These are phyloP conservation scores for Lonchura striata DNA, from an alignment of 2,113 vertebrate genomes.

Conservation along the genomic window DNA sequence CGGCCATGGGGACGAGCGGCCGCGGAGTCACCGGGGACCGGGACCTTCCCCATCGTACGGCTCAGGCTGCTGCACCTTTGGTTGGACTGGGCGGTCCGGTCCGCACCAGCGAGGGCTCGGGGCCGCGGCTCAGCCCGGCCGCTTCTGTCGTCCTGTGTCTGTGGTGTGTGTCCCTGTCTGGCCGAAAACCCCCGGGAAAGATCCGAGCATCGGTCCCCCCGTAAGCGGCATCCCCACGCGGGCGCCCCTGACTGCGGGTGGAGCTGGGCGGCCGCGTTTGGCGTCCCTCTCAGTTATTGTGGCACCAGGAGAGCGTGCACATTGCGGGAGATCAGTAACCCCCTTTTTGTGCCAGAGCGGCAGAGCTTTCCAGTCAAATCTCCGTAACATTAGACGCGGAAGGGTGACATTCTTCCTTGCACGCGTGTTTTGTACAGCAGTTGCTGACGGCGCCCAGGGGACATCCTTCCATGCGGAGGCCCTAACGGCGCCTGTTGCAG, in stretches of 20 bases:
- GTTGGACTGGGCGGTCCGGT: not conserved
- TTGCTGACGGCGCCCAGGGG: not conserved
- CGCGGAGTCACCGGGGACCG: not conserved
- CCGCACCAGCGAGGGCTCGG: not conserved
- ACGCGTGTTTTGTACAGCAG: not conserved
- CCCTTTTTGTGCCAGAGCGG: not conserved
- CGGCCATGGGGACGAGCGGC: not conserved
- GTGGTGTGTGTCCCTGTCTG: not conserved
- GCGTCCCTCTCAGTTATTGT: not conserved
- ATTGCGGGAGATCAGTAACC: not conserved
- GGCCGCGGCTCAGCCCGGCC: no score
- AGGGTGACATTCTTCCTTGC: not conserved
- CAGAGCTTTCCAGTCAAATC: not conserved
- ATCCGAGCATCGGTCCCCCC: fast-evolving
- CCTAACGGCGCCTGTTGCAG: not conserved
- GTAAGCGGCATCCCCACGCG: not conserved
- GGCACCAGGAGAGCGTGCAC: not conserved
- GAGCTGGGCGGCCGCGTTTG: not conserved
- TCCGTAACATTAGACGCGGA: not conserved
- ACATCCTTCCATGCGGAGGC: not conserved
- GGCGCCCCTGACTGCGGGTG: not conserved
- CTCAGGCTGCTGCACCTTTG: not conserved
- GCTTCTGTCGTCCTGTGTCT: not conserved
- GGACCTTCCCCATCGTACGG: not conserved
- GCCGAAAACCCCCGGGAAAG: not conserved